A percentile compares a stretch with the other conserved stretches of the same genome.
Conservation (phyloP, 2,113 vertebrate genomes). For the Sphyrna mokarran region DNA sequence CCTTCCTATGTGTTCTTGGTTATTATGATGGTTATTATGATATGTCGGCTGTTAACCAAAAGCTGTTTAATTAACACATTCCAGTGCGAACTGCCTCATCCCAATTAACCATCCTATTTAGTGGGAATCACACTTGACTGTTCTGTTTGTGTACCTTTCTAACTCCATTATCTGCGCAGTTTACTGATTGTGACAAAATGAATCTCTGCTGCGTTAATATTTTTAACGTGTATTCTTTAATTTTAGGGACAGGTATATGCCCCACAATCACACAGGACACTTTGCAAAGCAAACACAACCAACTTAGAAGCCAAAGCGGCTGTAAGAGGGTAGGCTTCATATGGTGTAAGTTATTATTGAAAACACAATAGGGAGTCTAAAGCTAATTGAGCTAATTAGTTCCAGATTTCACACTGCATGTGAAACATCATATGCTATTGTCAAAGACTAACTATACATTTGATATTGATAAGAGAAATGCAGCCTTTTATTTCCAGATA, state of each 20-base stretch:
- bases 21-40: not conserved
- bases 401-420: constrained; percentile 6
- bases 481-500: not conserved
- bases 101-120: not conserved
- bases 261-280: not conserved
- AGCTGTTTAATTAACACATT: not conserved
- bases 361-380: not conserved
- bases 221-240: not conserved
- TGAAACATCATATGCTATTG: not conserved
- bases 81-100: not conserved
- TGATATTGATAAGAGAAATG: not conserved
- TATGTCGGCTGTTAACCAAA: not conserved
- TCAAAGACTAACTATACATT: not conserved
- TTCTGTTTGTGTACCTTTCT: not conserved
- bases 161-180: not conserved
- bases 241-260: not conserved
- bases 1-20: not conserved
- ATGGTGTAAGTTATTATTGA: not conserved
- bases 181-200: not conserved
- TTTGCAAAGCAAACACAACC: not conserved
- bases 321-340: not conserved
- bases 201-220: not conserved
- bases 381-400: constrained; percentile 3
- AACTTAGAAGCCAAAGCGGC: not conserved
- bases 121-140: not conserved